phyloP scores from a whole-genome alignment of 30 jellyfish, hydroid and myxozoan species.

The Cassiopea andromeda region DNA sequence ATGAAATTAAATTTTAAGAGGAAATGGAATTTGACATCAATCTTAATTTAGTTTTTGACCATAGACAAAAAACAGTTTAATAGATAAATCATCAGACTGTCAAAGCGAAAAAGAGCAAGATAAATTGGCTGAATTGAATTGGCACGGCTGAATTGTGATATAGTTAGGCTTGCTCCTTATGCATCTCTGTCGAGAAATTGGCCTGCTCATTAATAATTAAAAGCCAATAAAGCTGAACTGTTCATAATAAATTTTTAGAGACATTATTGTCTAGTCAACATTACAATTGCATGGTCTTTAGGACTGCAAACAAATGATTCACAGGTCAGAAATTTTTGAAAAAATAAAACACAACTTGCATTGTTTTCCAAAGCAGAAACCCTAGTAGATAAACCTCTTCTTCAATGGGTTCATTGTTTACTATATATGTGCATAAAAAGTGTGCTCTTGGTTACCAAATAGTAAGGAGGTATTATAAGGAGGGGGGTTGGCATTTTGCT shows the following conservation, averaged over 20 bases:
- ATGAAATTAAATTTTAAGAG: conserved; percentile 39
- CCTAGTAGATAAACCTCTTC: too few species aligned
- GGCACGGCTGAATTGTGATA: background rate
- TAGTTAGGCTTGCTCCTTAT: background rate
- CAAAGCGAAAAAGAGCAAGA: conserved; percentile 3
- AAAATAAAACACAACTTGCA: too few species aligned
- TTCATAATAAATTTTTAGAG: too few species aligned
- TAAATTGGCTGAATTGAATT: conserved; percentile 23
- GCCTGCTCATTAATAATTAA: background rate
- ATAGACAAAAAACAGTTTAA: conserved; percentile 13
- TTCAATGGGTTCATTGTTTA: too few species aligned
- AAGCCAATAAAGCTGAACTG: background rate
- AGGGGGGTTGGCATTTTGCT: too few species aligned
- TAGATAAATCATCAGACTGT: conserved; percentile 14
- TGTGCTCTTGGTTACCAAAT: too few species aligned
- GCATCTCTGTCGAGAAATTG: conserved; percentile 1
- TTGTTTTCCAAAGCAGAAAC: too few species aligned
- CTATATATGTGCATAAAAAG: too few species aligned
- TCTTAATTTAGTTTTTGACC: conserved; percentile 18
- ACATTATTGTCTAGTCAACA: background rate
- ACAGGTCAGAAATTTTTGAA: too few species aligned
- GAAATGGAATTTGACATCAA: conserved; percentile 47
- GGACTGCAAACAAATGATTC: too few species aligned
- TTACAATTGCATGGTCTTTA: too few species aligned
- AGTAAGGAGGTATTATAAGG: too few species aligned